These are phyloP conservation scores for Bombus vancouverensis DNA, from an alignment of 1,140 invertebrate genomes.

Conservation along the genomic window DNA sequence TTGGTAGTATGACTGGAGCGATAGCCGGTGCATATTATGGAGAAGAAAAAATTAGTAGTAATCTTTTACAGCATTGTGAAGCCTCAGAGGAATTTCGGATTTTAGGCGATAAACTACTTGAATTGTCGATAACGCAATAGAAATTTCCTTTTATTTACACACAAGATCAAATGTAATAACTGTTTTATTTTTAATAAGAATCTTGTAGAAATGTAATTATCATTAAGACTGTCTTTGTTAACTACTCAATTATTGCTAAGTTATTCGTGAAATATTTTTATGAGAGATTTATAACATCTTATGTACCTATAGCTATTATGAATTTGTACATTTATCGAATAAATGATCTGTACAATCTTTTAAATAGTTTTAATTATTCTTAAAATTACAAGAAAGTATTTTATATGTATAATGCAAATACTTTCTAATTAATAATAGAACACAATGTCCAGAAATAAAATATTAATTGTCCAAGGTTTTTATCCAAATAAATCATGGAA, in stretches of 20 bases:
- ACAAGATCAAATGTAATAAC: not conserved
- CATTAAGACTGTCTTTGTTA: not conserved
- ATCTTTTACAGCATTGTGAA: conserved; percentile 87
- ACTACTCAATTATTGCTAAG: not conserved
- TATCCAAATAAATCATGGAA: too few relatives aligned
- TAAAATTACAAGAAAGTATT: not conserved
- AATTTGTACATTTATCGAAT: conserved; percentile 31
- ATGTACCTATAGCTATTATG: not conserved
- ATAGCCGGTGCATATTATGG: conserved; percentile 90
- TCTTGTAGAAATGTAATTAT: not conserved
- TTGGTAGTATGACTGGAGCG: conserved; percentile 90
- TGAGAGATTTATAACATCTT: not conserved
- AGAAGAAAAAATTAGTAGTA: conserved; percentile 84
- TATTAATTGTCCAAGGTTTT: too few relatives aligned
- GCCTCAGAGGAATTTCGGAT: conserved; percentile 82
- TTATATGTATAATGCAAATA: not conserved
- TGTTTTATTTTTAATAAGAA: not conserved
- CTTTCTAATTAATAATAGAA: not conserved
- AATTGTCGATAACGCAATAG: conserved; percentile 58
- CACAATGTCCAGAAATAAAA: not conserved
- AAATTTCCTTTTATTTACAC: not conserved
- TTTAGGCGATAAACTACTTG: conserved; percentile 82
- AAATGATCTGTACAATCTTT: not conserved
- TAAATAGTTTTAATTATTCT: not conserved
- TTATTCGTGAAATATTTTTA: not conserved